Evolutionary conservation across 2,113 vertebrate species (phyloP).

Genomic region (Takifugu flavidus): DNA sequence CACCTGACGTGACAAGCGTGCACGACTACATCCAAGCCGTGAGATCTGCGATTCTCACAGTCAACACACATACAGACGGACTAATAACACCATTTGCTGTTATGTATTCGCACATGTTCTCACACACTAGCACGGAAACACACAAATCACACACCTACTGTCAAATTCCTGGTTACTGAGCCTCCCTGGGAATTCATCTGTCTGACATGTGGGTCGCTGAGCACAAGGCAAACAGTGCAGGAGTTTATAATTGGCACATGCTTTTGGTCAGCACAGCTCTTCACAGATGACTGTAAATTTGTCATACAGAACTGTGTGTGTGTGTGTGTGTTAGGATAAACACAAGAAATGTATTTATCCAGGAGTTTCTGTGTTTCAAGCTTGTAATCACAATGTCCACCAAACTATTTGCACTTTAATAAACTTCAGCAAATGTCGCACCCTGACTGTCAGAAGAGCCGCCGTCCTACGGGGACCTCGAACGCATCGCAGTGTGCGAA

Average conservation of each 20-base stretch:
- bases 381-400: slow-evolving; percentile 55
- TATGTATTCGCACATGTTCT: neutral
- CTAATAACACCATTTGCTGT: too few relatives aligned
- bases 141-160: slow-evolving; percentile 4
- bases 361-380: slow-evolving; percentile 11
- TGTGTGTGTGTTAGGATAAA: slow-evolving; percentile 25
- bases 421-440: slow-evolving; percentile 46
- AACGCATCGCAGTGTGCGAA: slow-evolving; percentile 37
- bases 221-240: slow-evolving; percentile 37
- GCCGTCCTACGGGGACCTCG: slow-evolving; percentile 41
- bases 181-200: too few relatives aligned
- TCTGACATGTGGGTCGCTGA: slow-evolving; percentile 26
- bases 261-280: slow-evolving; percentile 64
- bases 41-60: too few relatives aligned
- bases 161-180: slow-evolving; percentile 32
- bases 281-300: slow-evolving; percentile 67
- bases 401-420: slow-evolving; percentile 34
- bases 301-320: slow-evolving; percentile 48
- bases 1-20: too few relatives aligned
- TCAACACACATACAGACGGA: too few relatives aligned
- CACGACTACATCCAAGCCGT: too few relatives aligned
- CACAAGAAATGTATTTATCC: slow-evolving; percentile 17
- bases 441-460: slow-evolving; percentile 19
- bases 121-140: neutral
- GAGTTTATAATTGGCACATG: slow-evolving; percentile 59